These are phyloP conservation scores for Wasmannia auropunctata DNA, from an alignment of 1,140 invertebrate genomes.

Conservation along the genomic window DNA sequence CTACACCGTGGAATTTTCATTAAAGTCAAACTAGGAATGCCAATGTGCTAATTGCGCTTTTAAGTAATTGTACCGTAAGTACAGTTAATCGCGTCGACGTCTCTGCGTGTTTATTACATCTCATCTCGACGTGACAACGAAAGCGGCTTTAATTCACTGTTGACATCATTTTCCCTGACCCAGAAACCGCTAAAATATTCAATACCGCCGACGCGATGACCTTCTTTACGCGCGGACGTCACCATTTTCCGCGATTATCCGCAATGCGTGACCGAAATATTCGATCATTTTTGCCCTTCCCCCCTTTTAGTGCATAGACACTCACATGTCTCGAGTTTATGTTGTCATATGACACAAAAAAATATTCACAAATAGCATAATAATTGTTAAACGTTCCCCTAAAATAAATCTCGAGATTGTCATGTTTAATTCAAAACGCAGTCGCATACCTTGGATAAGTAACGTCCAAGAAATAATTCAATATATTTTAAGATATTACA, in stretches of 20 bases:
- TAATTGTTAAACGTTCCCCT: background rate
- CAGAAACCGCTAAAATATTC: constrained; percentile 75
- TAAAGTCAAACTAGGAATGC: background rate
- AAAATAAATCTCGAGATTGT: background rate
- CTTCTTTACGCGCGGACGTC: constrained; percentile 50
- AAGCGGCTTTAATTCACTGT: constrained; percentile 75
- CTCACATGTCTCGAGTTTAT: background rate
- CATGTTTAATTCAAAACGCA: background rate
- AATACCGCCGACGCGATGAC: constrained; percentile 60
- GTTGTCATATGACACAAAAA: background rate
- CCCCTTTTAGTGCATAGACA: too few species aligned
- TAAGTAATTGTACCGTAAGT: constrained; percentile 25
- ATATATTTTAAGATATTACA: background rate
- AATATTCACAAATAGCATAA: background rate
- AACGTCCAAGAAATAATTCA: too few species aligned
- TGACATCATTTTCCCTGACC: constrained; percentile 79
- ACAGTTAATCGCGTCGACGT: background rate
- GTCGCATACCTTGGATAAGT: background rate
- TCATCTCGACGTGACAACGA: constrained; percentile 62
- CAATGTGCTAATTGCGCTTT: constrained; percentile 30
- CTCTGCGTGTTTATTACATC: constrained; percentile 55
- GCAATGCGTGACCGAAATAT: constrained; percentile 53
- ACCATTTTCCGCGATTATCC: constrained; percentile 58
- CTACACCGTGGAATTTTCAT: background rate
- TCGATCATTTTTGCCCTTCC: background rate